Base-by-base conservation (phyloP, 2,888 invertebrate species). In the Maniola hyperantus region DNA sequence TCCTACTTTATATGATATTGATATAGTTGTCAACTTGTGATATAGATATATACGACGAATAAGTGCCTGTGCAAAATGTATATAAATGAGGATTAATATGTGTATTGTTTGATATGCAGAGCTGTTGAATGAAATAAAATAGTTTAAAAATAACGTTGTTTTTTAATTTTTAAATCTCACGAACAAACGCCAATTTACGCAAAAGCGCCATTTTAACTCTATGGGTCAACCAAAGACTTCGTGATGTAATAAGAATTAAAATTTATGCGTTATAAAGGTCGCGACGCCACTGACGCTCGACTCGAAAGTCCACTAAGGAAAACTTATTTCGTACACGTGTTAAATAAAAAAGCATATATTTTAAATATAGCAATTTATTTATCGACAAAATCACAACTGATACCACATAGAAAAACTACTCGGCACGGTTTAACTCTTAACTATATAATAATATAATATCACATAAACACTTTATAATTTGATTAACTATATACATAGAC, bases 391-490 rank as follows among this genome's bases (percentile, higher is more conserved):
- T 89, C 91, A 92, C 91, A 91, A 92, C 91, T 89, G 87, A 91
- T 91, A 91, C 92, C 92, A 91, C 87, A 91, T 92, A 91, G 90
- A 92, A 92, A 92, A 91, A 88, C 92, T 92, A 91, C 87, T 91
- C 91, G 92, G 91, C 91, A 92, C 91, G 89, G 91, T 90, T 91
- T 91, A 91, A 89, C 87, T 89, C 91, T 92, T 91, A 92, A 85
- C 84, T 89, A 89, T 34, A 61, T 61, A 87, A 89, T 70, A 55
- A 39, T 55, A 86, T 88, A 90, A 88, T 91, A 91, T 91, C 91
- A 91, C 91, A 91, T 91, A 89, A 89, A 91, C 89, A 91, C 87
- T 89, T 78, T 83, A 89, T 85, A 88, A 88, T 91, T 90, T 91
- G 78, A 87, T 87, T 88, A 78, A 88, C 81, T 91, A 89, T 89